A percentile compares a stretch with the other conserved stretches of the same genome.
Evolutionary conservation across 2,888 invertebrate genomes (phyloP).

Genomic region (Acanthococcus lagerstroemiae): DNA sequence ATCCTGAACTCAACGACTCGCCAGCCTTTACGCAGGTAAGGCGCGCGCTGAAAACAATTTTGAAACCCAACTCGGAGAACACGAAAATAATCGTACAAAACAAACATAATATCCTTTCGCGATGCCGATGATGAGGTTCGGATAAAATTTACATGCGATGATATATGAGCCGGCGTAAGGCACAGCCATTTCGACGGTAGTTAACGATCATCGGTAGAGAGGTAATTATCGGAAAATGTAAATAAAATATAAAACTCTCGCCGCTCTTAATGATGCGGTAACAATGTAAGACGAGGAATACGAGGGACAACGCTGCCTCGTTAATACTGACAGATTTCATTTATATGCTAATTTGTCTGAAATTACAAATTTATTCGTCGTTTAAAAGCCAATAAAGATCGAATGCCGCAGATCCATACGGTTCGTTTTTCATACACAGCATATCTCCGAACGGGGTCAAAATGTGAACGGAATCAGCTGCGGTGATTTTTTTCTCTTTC

Average conservation of each 20-base stretch:
- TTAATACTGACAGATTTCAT: conserved; percentile 21
- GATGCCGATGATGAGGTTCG: no score
- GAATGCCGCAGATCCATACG: neutral
- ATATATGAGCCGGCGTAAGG: neutral
- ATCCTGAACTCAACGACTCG: no score
- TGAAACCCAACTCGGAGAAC: neutral
- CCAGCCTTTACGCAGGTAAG: neutral
- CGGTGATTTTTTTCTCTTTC: no score
- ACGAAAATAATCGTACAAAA: neutral
- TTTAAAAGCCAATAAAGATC: neutral
- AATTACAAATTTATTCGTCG: neutral
- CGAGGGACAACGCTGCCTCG: neutral
- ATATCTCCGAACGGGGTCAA: neutral
- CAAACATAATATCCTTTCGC: no score
- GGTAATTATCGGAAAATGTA: conserved; percentile 5
- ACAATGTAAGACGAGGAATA: neutral
- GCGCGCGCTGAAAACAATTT: neutral
- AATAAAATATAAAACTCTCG: conserved; percentile 3
- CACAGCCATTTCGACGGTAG: neutral
- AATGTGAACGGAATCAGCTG: no score
- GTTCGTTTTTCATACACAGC: neutral
- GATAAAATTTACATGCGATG: neutral
- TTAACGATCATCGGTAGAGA: neutral
- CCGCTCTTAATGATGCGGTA: neutral
- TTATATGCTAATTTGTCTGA: conserved; percentile 9